Evolutionary conservation across 2,888 invertebrate species (phyloP).

Genomic region (Macrophya annulata): DNA sequence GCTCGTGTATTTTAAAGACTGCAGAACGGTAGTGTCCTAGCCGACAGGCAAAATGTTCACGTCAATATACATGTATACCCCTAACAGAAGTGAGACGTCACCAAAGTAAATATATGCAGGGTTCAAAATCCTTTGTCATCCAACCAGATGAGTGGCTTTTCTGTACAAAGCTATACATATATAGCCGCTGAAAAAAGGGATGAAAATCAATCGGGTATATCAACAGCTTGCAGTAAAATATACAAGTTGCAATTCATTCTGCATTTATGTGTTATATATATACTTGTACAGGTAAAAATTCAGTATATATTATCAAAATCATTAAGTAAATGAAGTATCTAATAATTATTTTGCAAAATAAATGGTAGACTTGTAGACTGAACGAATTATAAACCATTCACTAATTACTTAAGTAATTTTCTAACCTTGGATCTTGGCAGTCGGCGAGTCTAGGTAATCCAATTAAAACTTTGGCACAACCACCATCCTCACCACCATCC

Average conservation of each 20-base stretch:
- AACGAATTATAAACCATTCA: background rate
- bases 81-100: slow-evolving; percentile 41
- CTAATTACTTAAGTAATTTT: slow-evolving; percentile 31
- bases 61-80: slow-evolving; percentile 18
- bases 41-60: slow-evolving; percentile 6
- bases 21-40: background rate
- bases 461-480: slow-evolving; percentile 55
- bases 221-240: slow-evolving; percentile 4
- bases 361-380: background rate
- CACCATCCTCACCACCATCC: slow-evolving; percentile 51
- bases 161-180: background rate
- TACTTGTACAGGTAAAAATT: background rate
- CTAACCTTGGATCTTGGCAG: slow-evolving; percentile 51
- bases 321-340: background rate
- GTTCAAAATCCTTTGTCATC: slow-evolving; percentile 54
- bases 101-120: slow-evolving; percentile 44
- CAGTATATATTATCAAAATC: background rate
- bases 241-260: background rate
- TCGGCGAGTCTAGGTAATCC: slow-evolving; percentile 52
- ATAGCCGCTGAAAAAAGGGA: slow-evolving; percentile 8
- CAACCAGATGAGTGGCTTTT: slow-evolving; percentile 29
- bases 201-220: slow-evolving; percentile 35
- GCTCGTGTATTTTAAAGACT: slow-evolving; percentile 13
- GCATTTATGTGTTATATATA: background rate
- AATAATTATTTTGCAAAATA: background rate